Evolutionary conservation across 2,113 vertebrate species (phyloP).

Genomic region (Lophura nycthemera): DNA sequence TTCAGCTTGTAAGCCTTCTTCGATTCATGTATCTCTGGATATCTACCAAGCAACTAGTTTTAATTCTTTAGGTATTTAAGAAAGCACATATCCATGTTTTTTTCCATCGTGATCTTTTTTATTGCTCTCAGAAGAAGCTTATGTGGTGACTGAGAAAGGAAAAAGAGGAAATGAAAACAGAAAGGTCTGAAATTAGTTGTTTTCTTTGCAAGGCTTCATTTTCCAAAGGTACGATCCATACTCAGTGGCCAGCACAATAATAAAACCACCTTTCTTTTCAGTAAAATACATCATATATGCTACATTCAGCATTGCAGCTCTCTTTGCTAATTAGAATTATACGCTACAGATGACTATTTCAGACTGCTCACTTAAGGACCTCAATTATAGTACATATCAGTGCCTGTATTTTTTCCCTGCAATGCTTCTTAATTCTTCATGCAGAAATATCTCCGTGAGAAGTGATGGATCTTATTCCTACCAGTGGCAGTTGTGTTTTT

Average conservation of each 20-base stretch:
- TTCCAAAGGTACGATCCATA: not conserved
- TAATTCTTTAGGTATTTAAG: not conserved
- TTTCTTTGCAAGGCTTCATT: not conserved
- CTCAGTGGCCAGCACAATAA: not conserved
- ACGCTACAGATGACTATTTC: not conserved
- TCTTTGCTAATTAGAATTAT: not conserved
- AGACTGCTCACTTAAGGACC: not conserved
- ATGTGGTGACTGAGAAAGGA: not conserved
- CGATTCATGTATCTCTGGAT: not conserved
- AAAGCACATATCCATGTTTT: not conserved
- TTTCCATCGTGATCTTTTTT: not conserved
- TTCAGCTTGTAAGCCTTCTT: not conserved
- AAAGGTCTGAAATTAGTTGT: not conserved
- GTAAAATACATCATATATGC: not conserved
- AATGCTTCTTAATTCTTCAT: not conserved
- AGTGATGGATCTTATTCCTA: not conserved
- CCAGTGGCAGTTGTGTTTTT: not conserved
- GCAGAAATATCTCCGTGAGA: not conserved
- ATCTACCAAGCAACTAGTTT: not conserved
- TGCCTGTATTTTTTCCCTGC: not conserved
- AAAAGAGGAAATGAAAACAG: not conserved
- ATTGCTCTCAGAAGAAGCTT: not conserved
- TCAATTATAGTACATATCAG: no score
- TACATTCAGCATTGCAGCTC: not conserved
- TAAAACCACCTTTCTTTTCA: not conserved